Percentiles rank a stretch among this genome's conserved stretches.
phyloP scores from a whole-genome alignment of 2,888 invertebrate genomes.

The Podotricha telesiphe region DNA sequence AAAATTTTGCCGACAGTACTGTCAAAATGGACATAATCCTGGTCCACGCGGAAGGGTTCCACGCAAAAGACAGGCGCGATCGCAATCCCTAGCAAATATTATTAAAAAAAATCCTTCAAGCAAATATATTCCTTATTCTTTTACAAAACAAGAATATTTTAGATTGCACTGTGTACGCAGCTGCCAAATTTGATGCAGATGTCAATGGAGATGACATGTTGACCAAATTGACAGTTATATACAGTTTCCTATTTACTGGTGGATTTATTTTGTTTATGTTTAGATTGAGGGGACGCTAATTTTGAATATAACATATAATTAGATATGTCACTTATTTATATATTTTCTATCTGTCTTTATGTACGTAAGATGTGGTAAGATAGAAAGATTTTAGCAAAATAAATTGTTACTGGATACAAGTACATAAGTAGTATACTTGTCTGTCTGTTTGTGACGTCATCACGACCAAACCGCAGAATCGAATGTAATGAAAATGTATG shows the following conservation, averaged over 20 bases:
- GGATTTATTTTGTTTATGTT: constrained; percentile 17
- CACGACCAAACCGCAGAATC: too few relatives aligned
- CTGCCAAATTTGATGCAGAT: constrained; percentile 53
- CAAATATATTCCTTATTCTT: constrained; percentile 17
- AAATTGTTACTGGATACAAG: too few relatives aligned
- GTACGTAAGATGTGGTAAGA: too few relatives aligned
- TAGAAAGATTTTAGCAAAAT: too few relatives aligned
- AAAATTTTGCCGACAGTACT: constrained; percentile 51
- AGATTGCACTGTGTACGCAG: constrained; percentile 38
- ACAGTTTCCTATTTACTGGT: constrained; percentile 57
- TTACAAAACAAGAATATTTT: constrained; percentile 18
- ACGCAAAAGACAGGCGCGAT: constrained; percentile 70
- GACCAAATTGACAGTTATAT: constrained; percentile 54
- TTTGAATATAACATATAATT: background rate
- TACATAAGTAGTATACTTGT: too few relatives aligned
- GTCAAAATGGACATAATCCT: constrained; percentile 57
- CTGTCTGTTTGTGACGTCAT: too few relatives aligned
- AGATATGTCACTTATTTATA: too few relatives aligned
- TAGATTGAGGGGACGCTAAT: background rate
- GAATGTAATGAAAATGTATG: too few relatives aligned
- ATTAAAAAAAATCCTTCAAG: constrained; percentile 28
- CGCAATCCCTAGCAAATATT: constrained; percentile 50
- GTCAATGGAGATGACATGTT: constrained; percentile 48
- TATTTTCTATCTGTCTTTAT: too few relatives aligned
- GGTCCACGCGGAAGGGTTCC: constrained; percentile 74